Evolutionary conservation across 2,888 invertebrate species (phyloP).

Genomic region (Zhengitettix transpicula): DNA sequence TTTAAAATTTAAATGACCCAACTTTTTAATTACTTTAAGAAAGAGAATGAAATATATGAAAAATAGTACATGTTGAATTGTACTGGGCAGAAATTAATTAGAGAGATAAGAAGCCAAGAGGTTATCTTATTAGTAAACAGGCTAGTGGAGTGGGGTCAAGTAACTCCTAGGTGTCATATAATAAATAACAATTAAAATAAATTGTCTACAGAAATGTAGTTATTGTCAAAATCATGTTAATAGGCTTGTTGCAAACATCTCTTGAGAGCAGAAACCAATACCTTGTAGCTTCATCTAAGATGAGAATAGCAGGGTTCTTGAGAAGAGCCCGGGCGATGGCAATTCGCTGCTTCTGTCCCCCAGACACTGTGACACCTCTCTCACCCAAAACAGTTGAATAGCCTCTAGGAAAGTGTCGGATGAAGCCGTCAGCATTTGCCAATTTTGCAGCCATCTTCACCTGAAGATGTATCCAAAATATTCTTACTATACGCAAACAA

Average conservation of each 20-base stretch:
- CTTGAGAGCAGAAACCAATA: constrained; percentile 19
- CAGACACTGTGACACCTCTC: constrained; percentile 78
- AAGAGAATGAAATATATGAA: too few species aligned
- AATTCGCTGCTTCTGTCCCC: constrained; percentile 88
- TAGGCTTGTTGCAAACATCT: not conserved
- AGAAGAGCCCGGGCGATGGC: constrained; percentile 88
- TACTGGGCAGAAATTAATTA: too few species aligned
- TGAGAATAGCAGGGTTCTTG: constrained; percentile 74
- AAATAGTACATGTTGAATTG: too few species aligned
- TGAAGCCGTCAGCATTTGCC: constrained; percentile 89
- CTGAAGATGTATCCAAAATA: constrained; percentile 24
- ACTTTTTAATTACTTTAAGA: too few species aligned
- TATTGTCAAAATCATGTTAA: not conserved
- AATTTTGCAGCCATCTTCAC: constrained; percentile 61
- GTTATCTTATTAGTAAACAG: too few species aligned
- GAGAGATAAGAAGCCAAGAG: too few species aligned
- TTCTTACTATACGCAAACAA: not conserved
- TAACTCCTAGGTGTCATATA: too few species aligned
- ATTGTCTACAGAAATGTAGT: too few species aligned
- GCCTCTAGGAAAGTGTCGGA: constrained; percentile 59
- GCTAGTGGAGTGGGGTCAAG: too few species aligned
- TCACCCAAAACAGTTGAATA: constrained; percentile 82
- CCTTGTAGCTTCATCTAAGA: constrained; percentile 92
- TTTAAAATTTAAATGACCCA: too few species aligned
- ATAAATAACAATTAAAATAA: not conserved